Evolutionary conservation across 1,140 invertebrate genomes (phyloP).

Genomic region (Scylla paramamosain): DNA sequence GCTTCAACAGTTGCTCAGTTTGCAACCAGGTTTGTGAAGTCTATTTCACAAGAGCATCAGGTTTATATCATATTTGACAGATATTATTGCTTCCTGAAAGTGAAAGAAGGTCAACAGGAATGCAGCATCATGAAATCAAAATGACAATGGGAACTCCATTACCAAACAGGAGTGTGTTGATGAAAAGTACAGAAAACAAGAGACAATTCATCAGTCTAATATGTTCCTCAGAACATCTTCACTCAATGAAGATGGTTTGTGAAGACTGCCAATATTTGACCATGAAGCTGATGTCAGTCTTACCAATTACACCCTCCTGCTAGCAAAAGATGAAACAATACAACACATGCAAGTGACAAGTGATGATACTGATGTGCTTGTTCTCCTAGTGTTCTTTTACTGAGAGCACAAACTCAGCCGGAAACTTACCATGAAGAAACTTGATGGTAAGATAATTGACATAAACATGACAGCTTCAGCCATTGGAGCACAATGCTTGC

Average conservation of each 20-base stretch:
- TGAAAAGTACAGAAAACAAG: neutral
- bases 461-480: neutral
- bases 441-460: neutral
- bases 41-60: neutral
- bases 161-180: neutral
- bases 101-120: neutral
- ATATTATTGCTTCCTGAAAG: neutral
- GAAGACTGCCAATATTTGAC: neutral
- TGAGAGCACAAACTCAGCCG: neutral
- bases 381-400: neutral
- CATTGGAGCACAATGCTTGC: constrained; percentile 23
- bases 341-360: neutral
- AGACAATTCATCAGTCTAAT: neutral
- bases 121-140: neutral
- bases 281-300: constrained; percentile 2
- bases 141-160: constrained; percentile 13
- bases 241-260: neutral
- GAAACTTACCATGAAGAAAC: neutral
- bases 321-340: neutral
- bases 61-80: constrained; percentile 10
- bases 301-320: neutral
- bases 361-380: constrained; percentile 34
- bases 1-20: constrained; percentile 6
- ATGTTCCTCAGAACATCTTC: neutral
- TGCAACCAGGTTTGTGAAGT: neutral